Conservation (phyloP, 1,140 invertebrate species). For the Galleria mellonella region DNA sequence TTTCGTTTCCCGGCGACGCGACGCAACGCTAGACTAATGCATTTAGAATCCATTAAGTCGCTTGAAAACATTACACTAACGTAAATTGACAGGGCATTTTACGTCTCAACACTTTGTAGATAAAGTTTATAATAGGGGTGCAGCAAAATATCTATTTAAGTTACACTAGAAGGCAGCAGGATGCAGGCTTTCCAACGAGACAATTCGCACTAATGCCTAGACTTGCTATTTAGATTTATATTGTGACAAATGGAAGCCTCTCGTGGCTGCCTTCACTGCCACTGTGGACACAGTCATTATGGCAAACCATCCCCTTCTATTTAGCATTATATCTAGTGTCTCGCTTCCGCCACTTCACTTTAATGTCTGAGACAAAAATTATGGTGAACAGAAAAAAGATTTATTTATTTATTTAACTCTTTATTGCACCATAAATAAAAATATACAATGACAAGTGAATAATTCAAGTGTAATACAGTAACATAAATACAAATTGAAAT, state of each 20-base stretch:
- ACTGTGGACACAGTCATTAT: too few relatives aligned
- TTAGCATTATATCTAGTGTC: too few relatives aligned
- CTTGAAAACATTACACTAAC: not conserved
- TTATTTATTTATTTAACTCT: too few relatives aligned
- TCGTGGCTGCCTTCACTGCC: too few relatives aligned
- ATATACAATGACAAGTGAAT: too few relatives aligned
- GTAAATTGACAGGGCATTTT: not conserved
- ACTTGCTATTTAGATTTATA: conserved; percentile 52
- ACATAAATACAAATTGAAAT: too few relatives aligned
- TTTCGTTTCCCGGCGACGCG: conserved; percentile 13
- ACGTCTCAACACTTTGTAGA: not conserved
- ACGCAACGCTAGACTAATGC: conserved; percentile 15
- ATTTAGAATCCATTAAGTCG: conserved; percentile 19
- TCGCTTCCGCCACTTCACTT: too few relatives aligned
- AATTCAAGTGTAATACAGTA: too few relatives aligned
- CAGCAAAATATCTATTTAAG: not conserved
- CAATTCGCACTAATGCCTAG: conserved; percentile 46
- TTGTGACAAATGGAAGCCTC: conserved; percentile 7
- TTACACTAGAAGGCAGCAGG: not conserved
- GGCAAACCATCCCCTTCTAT: too few relatives aligned
- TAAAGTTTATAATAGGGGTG: not conserved
- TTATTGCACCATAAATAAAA: too few relatives aligned
- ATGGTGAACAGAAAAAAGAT: too few relatives aligned
- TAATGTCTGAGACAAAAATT: too few relatives aligned
- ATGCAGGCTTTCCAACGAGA: conserved; percentile 12